Conservation (phyloP, 2,797 vertebrate genomes). For the Setipinna tenuifilis region DNA sequence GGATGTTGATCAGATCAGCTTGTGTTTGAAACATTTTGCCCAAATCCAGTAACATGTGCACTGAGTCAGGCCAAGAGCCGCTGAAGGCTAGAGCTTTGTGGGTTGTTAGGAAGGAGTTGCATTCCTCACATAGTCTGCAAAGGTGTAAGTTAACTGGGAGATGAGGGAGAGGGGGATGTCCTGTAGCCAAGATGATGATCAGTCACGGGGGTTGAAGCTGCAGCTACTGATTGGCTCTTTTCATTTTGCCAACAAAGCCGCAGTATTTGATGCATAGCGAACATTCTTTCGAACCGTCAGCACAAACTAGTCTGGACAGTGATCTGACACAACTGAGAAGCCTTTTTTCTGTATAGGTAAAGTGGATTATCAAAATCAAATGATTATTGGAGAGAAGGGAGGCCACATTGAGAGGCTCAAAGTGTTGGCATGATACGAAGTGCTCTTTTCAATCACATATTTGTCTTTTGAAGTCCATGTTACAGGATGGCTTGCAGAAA, state of each 20-base stretch:
- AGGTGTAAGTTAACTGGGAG: slow-evolving; percentile 19
- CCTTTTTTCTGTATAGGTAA: neutral
- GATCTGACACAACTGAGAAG: slow-evolving; percentile 20
- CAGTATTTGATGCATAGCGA: slow-evolving; percentile 41
- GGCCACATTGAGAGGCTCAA: neutral
- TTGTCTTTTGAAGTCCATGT: neutral
- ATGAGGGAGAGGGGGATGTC: slow-evolving; percentile 6
- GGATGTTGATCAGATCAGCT: neutral
- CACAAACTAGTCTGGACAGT: slow-evolving; percentile 46
- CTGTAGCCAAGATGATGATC: slow-evolving; percentile 26
- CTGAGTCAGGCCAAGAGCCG: neutral
- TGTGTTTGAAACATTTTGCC: neutral
- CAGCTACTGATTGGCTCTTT: slow-evolving; percentile 37
- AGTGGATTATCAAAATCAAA: slow-evolving; percentile 2
- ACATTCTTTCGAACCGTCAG: slow-evolving; percentile 48
- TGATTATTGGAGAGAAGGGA: neutral
- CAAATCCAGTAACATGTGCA: neutral
- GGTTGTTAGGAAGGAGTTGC: neutral
- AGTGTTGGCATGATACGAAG: neutral
- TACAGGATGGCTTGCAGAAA: neutral
- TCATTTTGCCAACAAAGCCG: slow-evolving; percentile 41
- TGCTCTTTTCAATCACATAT: neutral
- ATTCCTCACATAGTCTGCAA: slow-evolving; percentile 21
- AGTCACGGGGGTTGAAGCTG: slow-evolving; percentile 23
- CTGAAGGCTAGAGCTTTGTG: neutral